Evolutionary conservation across 2,797 vertebrate genomes (phyloP).

Genomic region (Acanthornis magna): DNA sequence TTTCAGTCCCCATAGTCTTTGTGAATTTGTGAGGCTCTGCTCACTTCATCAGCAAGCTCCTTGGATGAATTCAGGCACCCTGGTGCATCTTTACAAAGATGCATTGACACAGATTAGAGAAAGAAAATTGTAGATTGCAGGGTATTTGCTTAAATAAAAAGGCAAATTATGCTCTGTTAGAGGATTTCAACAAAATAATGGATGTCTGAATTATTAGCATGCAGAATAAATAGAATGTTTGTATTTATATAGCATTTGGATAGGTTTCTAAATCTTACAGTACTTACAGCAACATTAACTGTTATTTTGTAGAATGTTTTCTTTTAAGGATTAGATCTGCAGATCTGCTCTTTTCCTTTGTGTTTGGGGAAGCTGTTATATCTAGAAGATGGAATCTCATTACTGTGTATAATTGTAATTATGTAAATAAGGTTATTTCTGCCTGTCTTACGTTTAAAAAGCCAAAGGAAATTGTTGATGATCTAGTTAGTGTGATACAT

Average conservation of each 20-base stretch:
- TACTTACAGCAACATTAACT: neutral
- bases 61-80: neutral
- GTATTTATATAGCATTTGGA: neutral
- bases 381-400: slow-evolving; percentile 42
- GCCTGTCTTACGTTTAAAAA: slow-evolving; percentile 40
- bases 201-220: neutral
- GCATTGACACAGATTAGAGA: neutral
- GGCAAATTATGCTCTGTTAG: neutral
- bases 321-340: neutral
- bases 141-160: neutral
- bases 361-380: slow-evolving; percentile 30
- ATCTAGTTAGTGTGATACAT: slow-evolving; percentile 8
- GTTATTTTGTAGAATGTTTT: neutral
- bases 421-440: slow-evolving; percentile 60
- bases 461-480: slow-evolving; percentile 18
- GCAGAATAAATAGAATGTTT: neutral
- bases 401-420: slow-evolving; percentile 51
- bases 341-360: neutral
- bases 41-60: neutral
- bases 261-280: neutral
- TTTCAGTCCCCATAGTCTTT: neutral
- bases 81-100: neutral
- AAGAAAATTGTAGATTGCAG: neutral
- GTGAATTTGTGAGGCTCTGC: neutral
- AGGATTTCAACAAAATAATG: neutral